Conservation (phyloP, 2,888 invertebrate species). For the Metopia argyrocephala region DNA sequence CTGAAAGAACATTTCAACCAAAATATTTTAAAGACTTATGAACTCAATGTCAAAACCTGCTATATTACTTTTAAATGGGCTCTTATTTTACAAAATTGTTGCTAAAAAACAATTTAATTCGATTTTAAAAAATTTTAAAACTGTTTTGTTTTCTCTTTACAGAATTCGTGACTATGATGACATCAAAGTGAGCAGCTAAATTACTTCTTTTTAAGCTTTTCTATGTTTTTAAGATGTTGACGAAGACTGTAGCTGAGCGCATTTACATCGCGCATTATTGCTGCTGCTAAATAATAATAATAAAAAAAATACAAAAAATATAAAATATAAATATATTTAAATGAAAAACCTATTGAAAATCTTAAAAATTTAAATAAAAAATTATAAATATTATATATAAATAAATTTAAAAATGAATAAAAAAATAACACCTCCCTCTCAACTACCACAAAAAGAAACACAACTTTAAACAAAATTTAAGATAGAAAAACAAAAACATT, state of each 20-base stretch:
- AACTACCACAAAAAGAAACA: conserved; percentile 57
- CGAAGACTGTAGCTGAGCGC: conserved; percentile 83
- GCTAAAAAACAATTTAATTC: background rate
- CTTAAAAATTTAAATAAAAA: conserved; percentile 68
- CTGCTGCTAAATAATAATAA: conserved; percentile 77
- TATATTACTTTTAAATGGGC: no score
- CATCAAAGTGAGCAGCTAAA: conserved; percentile 96
- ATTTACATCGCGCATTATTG: conserved; percentile 77
- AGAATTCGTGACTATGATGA: conserved; percentile 99
- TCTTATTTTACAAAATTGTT: background rate
- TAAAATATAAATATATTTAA: conserved; percentile 66
- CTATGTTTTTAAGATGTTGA: conserved; percentile 80
- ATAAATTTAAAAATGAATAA: conserved; percentile 53
- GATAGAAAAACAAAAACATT: conserved; percentile 63
- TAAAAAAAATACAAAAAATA: conserved; percentile 47
- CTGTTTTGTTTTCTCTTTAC: conserved; percentile 80
- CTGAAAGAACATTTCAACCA: no score
- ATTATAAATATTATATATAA: conserved; percentile 57
- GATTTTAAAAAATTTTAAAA: conserved; percentile 1
- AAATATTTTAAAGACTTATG: no score
- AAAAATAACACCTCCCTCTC: conserved; percentile 53
- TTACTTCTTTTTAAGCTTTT: conserved; percentile 82
- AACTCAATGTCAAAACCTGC: no score
- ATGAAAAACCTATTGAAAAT: conserved; percentile 63
- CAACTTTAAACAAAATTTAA: conserved; percentile 49